Base-by-base conservation (phyloP, 1,140 invertebrate species). In the Bombus picipes region DNA sequence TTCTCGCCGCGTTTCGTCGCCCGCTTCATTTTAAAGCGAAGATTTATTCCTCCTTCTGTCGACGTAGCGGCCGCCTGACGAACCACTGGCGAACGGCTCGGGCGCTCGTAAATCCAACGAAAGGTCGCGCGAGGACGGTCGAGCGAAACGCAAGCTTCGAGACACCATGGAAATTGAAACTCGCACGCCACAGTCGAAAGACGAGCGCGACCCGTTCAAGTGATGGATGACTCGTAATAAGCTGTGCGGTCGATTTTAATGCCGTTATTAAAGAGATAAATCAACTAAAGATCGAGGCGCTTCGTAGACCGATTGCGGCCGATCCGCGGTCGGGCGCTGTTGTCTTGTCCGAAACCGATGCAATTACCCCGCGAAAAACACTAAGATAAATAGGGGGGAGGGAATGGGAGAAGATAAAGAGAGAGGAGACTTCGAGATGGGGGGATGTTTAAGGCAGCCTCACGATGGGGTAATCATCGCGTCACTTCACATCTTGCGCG, bases 391-490 rank as follows among this genome's bases (percentile, higher is more conserved):
- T 78, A 85, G 87, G 32, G 1, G 5, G n/a, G 10, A 28, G 68
- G 41, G 39, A 43, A 22, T 66, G 70, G 68, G 37, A 41, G 25
- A 76, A 47, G 28, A n/a, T 39, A 37, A 70, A 13, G 34, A 28
- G 25, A n/a, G 10, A 37, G 22, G 47, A 6, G 25, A 1, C 3
- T 68, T n/a, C 39, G 83, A 32, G 78, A 65, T 72, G 65, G 13
- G 83, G 59, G 79, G 57, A 74, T 91, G 86, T 70, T 84, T 79
- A 57, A 85, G 81, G 86, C 59, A 85, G 86, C 66, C 47, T 76
- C 88, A 78, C 81, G 83, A 92, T 81, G 88, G 90, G 82, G 89
- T 90, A 92, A 92, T 92, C 91, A 91, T 88, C 91, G 90, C 84
- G 88, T 92, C 89, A 92, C 87, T 92, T 91, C 85, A 82, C 82